These are phyloP conservation scores for Listrodromus nycthemerus DNA, from an alignment of 2,888 invertebrate species.

Conservation along the genomic window DNA sequence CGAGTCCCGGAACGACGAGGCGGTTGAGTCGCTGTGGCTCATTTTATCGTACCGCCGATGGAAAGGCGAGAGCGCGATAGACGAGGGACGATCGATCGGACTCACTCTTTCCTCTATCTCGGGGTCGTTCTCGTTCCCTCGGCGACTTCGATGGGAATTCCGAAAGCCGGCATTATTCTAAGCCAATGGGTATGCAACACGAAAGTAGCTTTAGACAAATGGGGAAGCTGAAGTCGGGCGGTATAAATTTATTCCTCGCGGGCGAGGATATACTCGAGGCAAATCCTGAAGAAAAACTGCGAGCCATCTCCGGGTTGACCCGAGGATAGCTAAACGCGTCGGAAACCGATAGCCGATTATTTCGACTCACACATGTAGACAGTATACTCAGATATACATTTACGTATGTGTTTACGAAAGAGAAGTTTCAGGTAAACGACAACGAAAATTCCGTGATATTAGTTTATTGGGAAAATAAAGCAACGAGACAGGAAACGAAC, in stretches of 20 bases:
- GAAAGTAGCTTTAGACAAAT: slow-evolving; percentile 64
- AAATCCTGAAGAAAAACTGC: slow-evolving; percentile 10
- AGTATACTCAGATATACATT: neutral
- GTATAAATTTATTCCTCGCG: slow-evolving; percentile 58
- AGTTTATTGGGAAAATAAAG: neutral
- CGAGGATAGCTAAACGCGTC: slow-evolving; percentile 21
- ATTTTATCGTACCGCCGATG: slow-evolving; percentile 14
- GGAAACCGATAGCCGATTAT: slow-evolving; percentile 25
- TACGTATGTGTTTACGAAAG: neutral
- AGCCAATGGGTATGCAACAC: slow-evolving; percentile 65
- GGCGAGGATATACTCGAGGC: slow-evolving; percentile 20
- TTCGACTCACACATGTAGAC: neutral
- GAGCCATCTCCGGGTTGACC: neutral
- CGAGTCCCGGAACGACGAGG: neutral
- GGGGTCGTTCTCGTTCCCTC: slow-evolving; percentile 35
- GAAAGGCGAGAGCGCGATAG: neutral
- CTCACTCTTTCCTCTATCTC: slow-evolving; percentile 38
- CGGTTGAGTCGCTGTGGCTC: slow-evolving; percentile 13
- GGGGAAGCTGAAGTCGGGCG: slow-evolving; percentile 54
- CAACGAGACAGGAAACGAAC: neutral
- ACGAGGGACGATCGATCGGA: slow-evolving; percentile 44
- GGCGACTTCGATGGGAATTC: slow-evolving; percentile 59
- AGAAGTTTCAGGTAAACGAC: neutral
- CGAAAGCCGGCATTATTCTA: slow-evolving; percentile 63
- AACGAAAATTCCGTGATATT: neutral